Evolutionary conservation across 2,113 vertebrate genomes (phyloP), one percentile per base, ranked within the genome.

Genomic region (Melanocharis versteri): DNA sequence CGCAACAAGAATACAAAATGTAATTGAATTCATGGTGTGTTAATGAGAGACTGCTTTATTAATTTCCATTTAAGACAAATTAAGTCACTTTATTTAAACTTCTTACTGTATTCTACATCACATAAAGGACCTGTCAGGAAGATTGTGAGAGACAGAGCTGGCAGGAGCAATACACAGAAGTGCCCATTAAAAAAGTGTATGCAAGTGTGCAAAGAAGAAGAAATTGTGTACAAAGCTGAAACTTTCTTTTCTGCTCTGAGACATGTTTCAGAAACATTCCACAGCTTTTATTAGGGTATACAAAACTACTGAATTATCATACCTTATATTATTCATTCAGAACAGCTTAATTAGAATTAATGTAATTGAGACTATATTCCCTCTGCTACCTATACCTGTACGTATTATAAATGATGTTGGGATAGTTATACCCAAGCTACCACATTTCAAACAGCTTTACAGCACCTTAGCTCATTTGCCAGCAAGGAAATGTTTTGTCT

Each of bases 61-160:
- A 92, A 96, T 97, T 96, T 97, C 71, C 84, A 84, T 97, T 97
- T 83, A 89, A 90, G 70, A 87, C 37, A 95, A 91, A 96, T 97
- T 88, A 94, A 93, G 44, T 83, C 0, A 6, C 82, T 96, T 94
- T 90, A 73, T 97, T 97, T 96, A 94, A 98, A 94, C 90, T 88
- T 92, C 35, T 87, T 24, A 64, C 28, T 96, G 78, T 94, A 73
- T 97, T 95, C 89, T 80, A 51, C 62, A 80, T 58, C 35, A 87
- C 58, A 62, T 95, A 96, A 96, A 93, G 61, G 37, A 75, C 65
- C 72, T 96, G 80, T 69, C 92, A 90, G 81, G 58, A 42, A 94
- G 90, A 71, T 54, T 51, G 56, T 76, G 77, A 92, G 48, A 79
- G 82, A 62, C 75, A 58, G 60, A 78, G 51, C 69, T 96, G 87